Percentiles rank a stretch among this genome's conserved stretches.
These are phyloP conservation scores for Eristalis intricaria DNA, from an alignment of 2,888 invertebrate species.

Conservation along the genomic window DNA sequence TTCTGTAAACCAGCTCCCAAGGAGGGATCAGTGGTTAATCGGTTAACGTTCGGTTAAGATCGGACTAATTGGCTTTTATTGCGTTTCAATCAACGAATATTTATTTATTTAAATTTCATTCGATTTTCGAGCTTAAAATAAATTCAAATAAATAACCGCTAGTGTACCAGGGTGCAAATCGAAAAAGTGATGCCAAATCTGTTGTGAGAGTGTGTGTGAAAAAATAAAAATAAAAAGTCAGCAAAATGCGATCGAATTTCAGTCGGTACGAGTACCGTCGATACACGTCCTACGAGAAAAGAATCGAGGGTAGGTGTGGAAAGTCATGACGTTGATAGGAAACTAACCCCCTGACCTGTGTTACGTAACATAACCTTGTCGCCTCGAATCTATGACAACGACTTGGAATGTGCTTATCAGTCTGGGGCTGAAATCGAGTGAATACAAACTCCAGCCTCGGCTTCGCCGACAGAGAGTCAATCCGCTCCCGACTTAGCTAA, in stretches of 20 bases:
- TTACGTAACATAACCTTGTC: conserved; percentile 52
- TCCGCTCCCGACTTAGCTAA: neutral
- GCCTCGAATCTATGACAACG: neutral
- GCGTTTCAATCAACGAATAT: neutral
- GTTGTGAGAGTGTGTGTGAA: conserved; percentile 13
- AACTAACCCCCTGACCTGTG: neutral
- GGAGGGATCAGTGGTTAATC: conserved; percentile 76
- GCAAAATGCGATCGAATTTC: conserved; percentile 77
- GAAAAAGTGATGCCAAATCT: conserved; percentile 49
- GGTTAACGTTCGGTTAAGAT: conserved; percentile 76
- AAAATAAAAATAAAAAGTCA: neutral
- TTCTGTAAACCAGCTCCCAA: conserved; percentile 38
- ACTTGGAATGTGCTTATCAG: conserved; percentile 22
- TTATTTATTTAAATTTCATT: neutral
- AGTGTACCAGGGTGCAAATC: neutral
- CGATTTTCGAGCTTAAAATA: neutral
- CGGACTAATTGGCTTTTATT: conserved; percentile 63
- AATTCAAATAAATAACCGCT: neutral
- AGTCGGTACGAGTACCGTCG: conserved; percentile 77
- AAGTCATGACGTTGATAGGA: neutral
- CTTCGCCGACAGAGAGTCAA: neutral
- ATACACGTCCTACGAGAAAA: conserved; percentile 79
- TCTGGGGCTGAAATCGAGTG: neutral
- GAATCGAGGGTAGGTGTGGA: conserved; percentile 75
- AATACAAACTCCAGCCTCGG: neutral